Conservation (phyloP, 2,797 vertebrate species). For the Ctenopoma multispine region DNA sequence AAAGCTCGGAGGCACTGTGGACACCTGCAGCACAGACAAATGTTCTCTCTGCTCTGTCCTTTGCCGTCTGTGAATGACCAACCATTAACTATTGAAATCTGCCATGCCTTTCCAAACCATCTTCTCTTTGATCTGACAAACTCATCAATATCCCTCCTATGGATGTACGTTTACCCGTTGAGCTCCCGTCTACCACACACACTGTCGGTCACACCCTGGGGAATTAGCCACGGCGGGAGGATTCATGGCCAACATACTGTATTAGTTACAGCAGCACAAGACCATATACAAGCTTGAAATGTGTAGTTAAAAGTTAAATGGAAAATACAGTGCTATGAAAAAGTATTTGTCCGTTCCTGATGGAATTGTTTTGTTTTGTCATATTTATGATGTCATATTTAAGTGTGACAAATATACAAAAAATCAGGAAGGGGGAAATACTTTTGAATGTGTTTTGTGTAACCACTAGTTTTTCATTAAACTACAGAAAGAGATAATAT, state of each 20-base stretch:
- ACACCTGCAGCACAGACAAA: conserved; percentile 47
- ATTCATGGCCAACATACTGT: conserved; percentile 23
- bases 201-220: conserved; percentile 36
- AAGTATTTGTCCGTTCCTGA: no score
- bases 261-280: conserved; percentile 1
- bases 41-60: conserved; percentile 46
- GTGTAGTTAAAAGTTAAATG: background rate
- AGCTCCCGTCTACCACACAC: conserved; percentile 16
- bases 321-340: background rate
- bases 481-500: background rate
- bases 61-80: conserved; percentile 46
- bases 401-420: no score
- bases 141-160: conserved; percentile 50
- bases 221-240: conserved; percentile 11
- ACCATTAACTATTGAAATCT: conserved; percentile 50
- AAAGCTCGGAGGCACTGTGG: conserved; percentile 18
- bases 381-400: no score
- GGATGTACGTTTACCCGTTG: conserved; percentile 8
- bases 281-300: background rate
- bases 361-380: no score
- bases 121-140: conserved; percentile 46
- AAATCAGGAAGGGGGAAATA: no score
- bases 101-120: conserved; percentile 29
- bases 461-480: background rate
- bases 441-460: background rate